Percentiles rank a stretch among this genome's conserved stretches.
Evolutionary conservation across 2,797 vertebrate species (phyloP).

Genomic region (Neopelma chrysocephalum): DNA sequence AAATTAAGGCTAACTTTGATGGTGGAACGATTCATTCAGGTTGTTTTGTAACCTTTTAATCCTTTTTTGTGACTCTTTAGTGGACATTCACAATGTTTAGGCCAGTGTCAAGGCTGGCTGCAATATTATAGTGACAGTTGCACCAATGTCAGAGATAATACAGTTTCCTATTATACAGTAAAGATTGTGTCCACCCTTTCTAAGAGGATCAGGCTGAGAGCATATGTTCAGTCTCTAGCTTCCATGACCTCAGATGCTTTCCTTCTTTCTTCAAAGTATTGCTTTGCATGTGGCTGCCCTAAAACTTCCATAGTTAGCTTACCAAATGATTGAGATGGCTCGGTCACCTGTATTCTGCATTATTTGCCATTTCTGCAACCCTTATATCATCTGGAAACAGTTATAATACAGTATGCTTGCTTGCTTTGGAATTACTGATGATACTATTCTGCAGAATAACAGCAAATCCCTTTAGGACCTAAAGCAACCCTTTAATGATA

Average conservation of each 20-base stretch:
- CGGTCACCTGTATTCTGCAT: neutral
- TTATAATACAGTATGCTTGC: neutral
- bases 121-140: neutral
- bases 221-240: neutral
- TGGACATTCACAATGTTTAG: neutral
- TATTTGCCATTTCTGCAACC: neutral
- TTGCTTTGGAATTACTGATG: neutral
- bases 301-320: neutral
- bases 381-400: neutral
- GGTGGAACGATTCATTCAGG: neutral
- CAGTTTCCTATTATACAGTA: neutral
- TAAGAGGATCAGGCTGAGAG: slow-evolving; percentile 21
- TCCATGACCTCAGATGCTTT: neutral
- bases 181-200: neutral
- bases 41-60: neutral
- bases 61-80: neutral
- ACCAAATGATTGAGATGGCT: neutral
- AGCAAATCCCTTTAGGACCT: neutral
- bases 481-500: neutral
- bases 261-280: neutral
- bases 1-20: neutral
- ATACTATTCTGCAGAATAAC: neutral
- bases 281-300: neutral
- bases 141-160: neutral
- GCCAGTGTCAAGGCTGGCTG: neutral